Percentiles rank a stretch among this genome's conserved stretches.
Conservation (phyloP, 2,113 vertebrate genomes). For the Uria lomvia region DNA sequence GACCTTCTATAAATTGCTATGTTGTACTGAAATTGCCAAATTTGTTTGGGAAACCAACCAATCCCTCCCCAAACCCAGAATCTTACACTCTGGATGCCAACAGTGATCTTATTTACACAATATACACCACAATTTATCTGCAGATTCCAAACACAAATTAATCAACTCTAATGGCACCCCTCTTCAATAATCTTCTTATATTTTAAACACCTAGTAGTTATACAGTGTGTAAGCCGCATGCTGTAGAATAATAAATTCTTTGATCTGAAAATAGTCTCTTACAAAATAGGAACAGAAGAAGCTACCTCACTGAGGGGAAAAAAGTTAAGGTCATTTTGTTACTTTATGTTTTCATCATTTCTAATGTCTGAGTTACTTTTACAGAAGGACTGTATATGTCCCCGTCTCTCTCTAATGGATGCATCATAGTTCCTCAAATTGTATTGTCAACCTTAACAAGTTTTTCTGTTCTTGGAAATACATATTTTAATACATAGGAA, state of each 20-base stretch:
- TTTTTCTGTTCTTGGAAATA: neutral
- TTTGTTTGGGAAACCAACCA: neutral
- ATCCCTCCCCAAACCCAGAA: neutral
- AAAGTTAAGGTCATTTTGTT: neutral
- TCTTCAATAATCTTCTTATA: neutral
- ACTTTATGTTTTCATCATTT: neutral
- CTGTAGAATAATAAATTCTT: neutral
- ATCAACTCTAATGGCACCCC: neutral
- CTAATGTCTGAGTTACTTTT: neutral
- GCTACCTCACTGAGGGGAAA: neutral
- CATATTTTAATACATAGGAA: neutral
- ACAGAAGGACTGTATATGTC: neutral
- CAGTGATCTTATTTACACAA: neutral
- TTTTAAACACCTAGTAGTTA: neutral
- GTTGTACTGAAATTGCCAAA: neutral
- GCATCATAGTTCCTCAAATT: neutral
- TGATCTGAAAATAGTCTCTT: neutral
- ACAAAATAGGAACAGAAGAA: neutral
- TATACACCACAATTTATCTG: neutral
- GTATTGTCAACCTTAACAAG: neutral
- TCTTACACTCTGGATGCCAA: neutral
- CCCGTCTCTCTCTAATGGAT: neutral
- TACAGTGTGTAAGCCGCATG: neutral
- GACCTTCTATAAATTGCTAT: neutral
- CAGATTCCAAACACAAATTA: neutral